Conservation (phyloP, 2,888 invertebrate species). For the Cremastobaeus sp. region DNA sequence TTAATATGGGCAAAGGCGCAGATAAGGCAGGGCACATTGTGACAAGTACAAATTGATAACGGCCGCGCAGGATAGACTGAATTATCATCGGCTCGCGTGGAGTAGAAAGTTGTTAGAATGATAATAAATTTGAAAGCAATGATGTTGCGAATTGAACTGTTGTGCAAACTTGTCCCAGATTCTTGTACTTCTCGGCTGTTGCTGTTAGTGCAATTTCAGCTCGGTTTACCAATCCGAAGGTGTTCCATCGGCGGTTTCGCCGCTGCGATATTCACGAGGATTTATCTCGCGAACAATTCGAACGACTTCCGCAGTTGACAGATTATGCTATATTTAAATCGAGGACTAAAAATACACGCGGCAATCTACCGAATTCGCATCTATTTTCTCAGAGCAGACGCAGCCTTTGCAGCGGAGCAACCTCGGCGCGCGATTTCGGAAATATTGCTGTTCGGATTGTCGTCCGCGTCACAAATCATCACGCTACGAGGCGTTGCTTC, state of each 20-base stretch:
- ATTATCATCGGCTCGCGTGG: slow-evolving; percentile 32
- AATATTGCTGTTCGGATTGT: slow-evolving; percentile 19
- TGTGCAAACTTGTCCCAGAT: slow-evolving; percentile 52
- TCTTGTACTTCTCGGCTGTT: slow-evolving; percentile 25
- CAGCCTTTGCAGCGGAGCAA: slow-evolving; percentile 3
- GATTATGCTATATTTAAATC: slow-evolving; percentile 11
- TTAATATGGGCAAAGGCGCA: slow-evolving; percentile 5
- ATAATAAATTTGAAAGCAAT: slow-evolving; percentile 59
- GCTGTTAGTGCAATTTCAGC: slow-evolving; percentile 20
- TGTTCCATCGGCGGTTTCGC: too few species aligned
- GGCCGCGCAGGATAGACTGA: neutral
- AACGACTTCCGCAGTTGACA: neutral
- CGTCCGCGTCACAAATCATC: slow-evolving; percentile 37
- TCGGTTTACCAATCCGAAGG: too few species aligned
- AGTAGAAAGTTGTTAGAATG: slow-evolving; percentile 56
- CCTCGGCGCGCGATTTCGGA: slow-evolving; percentile 11
- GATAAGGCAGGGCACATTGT: slow-evolving; percentile 22
- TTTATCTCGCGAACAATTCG: slow-evolving; percentile 5
- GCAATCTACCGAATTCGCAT: too few species aligned
- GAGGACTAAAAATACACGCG: neutral
- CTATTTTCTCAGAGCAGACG: neutral
- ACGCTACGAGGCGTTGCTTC: slow-evolving; percentile 59
- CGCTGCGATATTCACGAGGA: neutral
- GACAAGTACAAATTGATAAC: slow-evolving; percentile 46
- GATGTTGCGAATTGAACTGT: slow-evolving; percentile 55